Evolutionary conservation across 2,888 invertebrate genomes (phyloP).

Genomic region (Osmoderma eremita): DNA sequence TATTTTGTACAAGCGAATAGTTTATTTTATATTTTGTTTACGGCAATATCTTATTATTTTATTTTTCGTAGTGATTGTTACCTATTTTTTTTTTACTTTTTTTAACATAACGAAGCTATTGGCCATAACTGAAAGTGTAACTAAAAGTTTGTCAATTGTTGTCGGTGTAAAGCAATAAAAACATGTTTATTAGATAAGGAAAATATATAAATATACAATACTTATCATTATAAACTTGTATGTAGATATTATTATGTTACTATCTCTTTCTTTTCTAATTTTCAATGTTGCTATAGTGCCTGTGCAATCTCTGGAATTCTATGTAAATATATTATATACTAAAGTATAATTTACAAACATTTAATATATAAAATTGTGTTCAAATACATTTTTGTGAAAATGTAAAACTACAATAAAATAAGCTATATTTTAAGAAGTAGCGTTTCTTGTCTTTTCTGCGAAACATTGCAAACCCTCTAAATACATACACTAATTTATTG

Average conservation of each 20-base stretch:
- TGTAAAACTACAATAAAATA: constrained; percentile 43
- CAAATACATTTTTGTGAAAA: constrained; percentile 40
- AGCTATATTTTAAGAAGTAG: constrained; percentile 39
- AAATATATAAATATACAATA: constrained; percentile 36
- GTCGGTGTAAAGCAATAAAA: constrained; percentile 30
- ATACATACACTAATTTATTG: not conserved
- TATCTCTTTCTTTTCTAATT: constrained; percentile 33
- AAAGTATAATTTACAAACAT: constrained; percentile 43
- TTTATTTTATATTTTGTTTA: constrained; percentile 34
- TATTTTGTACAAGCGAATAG: constrained; percentile 40
- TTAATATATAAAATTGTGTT: constrained; percentile 48
- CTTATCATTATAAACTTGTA: constrained; percentile 37
- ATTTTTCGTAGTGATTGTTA: constrained; percentile 40
- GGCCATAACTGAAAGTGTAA: constrained; percentile 38
- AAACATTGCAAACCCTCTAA: too few species aligned
- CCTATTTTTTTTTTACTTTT: constrained; percentile 36
- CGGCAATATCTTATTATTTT: constrained; percentile 37
- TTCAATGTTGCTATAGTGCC: constrained; percentile 40
- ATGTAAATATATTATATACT: constrained; percentile 47
- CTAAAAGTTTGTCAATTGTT: constrained; percentile 39
- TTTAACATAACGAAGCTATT: constrained; percentile 30
- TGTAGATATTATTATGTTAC: constrained; percentile 42
- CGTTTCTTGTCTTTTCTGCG: not conserved
- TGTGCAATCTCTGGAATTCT: constrained; percentile 48
- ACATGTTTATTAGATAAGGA: constrained; percentile 10